A percentile compares a stretch with the other conserved stretches of the same genome.
These are phyloP conservation scores for Labia minor DNA, from an alignment of 2,888 invertebrate genomes.

Conservation along the genomic window DNA sequence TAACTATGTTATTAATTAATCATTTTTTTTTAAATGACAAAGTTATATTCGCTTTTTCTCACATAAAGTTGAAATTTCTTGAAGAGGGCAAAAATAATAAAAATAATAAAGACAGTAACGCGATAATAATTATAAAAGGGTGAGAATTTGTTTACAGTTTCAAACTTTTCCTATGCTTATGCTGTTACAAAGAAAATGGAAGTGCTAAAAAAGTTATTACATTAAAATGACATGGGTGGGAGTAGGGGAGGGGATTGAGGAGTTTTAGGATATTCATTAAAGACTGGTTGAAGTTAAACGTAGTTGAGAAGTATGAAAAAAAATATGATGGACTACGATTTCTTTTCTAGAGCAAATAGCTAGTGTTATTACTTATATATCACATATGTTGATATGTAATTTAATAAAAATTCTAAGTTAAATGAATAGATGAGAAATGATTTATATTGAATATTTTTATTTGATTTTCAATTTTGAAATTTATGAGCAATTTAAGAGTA, in stretches of 20 bases:
- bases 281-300: neutral
- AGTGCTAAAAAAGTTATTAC: conserved; percentile 13
- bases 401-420: no score
- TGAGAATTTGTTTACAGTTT: conserved; percentile 13
- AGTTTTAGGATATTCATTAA: neutral
- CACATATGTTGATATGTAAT: no score
- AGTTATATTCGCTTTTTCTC: neutral
- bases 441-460: no score
- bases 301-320: no score
- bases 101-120: conserved; percentile 13
- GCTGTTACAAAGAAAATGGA: conserved; percentile 1
- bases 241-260: no score
- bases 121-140: conserved; percentile 8
- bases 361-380: no score
- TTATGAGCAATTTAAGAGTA: no score
- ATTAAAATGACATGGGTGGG: neutral
- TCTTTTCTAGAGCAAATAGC: no score
- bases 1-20: conserved; percentile 4
- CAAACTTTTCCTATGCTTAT: neutral
- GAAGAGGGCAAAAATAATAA: neutral
- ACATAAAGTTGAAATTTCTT: conserved; percentile 3
- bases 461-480: no score
- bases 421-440: no score
- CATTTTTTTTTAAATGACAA: conserved; percentile 3
- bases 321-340: no score